These are phyloP conservation scores for Macrotis lagotis DNA, from an alignment of 2,113 vertebrate species.

Conservation along the genomic window DNA sequence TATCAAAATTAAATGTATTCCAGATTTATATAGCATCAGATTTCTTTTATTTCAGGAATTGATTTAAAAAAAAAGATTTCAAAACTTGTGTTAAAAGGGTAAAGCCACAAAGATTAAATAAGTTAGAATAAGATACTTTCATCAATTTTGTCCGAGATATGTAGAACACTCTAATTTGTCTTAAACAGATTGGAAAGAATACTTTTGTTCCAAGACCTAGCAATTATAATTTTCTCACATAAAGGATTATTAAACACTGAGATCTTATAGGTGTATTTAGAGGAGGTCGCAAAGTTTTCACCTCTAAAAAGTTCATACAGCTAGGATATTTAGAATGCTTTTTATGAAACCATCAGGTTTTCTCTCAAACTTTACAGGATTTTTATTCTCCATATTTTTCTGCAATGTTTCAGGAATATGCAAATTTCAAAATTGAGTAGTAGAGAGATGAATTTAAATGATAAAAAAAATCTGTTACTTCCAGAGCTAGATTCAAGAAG, in stretches of 20 bases:
- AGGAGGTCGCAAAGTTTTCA: neutral
- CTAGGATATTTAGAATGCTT: neutral
- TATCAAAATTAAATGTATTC: too few species aligned
- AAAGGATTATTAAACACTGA: neutral
- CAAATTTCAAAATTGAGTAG: neutral
- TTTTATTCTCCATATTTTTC: neutral
- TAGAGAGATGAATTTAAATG: neutral
- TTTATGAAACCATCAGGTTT: neutral
- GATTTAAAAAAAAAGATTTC: too few species aligned
- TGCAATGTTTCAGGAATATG: neutral
- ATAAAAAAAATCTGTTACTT: neutral
- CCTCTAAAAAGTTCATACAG: neutral
- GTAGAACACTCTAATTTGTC: neutral
- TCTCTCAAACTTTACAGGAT: neutral
- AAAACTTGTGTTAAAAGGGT: neutral
- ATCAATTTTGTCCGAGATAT: neutral
- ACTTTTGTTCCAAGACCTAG: neutral
- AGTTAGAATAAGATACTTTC: neutral
- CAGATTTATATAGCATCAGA: too few species aligned
- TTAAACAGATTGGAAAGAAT: conserved; percentile 29
- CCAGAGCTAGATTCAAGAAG: conserved; percentile 16
- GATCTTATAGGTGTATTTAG: neutral
- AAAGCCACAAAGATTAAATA: neutral
- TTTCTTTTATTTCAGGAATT: too few species aligned
- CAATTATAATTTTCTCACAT: neutral